A percentile compares a stretch with the other conserved stretches of the same genome.
Conservation (phyloP, 2,797 vertebrate species). For the Myiotriccus ornatus region DNA sequence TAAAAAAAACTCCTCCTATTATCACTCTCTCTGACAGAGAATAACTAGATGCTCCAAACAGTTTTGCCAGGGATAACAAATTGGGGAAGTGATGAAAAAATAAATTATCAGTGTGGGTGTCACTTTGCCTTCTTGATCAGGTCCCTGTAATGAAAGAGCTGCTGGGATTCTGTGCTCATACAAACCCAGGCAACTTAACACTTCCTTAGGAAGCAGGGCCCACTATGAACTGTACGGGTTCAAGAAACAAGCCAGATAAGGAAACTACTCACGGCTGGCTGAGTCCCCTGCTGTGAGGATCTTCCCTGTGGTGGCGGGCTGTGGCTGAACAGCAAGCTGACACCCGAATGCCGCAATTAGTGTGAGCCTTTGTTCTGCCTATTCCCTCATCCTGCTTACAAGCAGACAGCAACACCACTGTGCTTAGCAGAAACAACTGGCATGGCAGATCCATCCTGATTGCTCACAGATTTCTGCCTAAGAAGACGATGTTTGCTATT, state of each 20-base stretch:
- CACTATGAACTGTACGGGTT: not conserved
- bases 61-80: not conserved
- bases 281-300: not conserved
- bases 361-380: fast-evolving
- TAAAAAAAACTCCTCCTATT: not conserved
- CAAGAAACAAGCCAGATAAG: not conserved
- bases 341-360: fast-evolving
- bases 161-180: not conserved
- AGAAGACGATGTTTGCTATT: not conserved
- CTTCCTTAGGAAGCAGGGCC: not conserved
- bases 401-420: not conserved
- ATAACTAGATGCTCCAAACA: not conserved
- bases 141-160: not conserved
- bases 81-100: not conserved
- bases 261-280: not conserved
- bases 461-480: not conserved
- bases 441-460: not conserved
- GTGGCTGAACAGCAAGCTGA: not conserved
- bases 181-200: fast-evolving
- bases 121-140: not conserved
- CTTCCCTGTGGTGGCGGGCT: not conserved
- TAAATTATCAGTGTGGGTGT: not conserved
- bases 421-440: not conserved
- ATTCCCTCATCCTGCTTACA: not conserved
- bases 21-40: conserved; percentile 2